A percentile compares a stretch with the other conserved stretches of the same genome.
These are phyloP conservation scores for Otolemur garnettii DNA, from an alignment of 2,113 vertebrate genomes.

Conservation along the genomic window DNA sequence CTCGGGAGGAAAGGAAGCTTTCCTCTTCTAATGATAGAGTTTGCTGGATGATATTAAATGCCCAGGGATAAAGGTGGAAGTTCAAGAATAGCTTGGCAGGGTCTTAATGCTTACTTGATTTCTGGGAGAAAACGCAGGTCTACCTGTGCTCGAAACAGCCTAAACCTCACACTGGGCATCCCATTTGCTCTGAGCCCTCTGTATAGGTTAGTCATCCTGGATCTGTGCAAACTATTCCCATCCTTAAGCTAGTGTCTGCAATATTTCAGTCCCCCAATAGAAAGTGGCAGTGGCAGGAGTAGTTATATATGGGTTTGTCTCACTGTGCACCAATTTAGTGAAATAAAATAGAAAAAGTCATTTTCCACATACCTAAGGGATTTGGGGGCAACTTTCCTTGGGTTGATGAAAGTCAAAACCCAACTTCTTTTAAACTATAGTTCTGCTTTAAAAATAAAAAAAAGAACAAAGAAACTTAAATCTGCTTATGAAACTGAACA, in stretches of 20 bases:
- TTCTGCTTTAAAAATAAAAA: too few species aligned
- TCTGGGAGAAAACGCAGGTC: neutral
- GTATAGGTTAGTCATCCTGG: neutral
- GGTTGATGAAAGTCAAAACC: conserved; percentile 17
- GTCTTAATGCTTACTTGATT: neutral
- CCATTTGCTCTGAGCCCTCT: neutral
- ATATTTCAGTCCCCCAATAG: neutral
- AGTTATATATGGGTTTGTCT: neutral
- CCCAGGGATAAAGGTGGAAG: neutral
- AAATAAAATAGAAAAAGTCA: neutral
- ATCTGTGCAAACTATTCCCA: neutral
- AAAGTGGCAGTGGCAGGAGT: neutral
- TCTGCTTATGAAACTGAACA: conserved; percentile 9
- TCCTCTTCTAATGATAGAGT: neutral
- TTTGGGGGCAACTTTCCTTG: neutral
- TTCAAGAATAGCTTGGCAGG: neutral
- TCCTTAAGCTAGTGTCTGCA: neutral
- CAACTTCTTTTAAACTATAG: neutral
- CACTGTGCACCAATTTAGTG: neutral
- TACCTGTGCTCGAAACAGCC: neutral
- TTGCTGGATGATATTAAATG: conserved; percentile 18
- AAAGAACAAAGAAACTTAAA: neutral
- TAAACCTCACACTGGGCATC: neutral
- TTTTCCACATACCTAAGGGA: neutral
- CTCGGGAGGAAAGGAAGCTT: conserved; percentile 8